Base-by-base conservation (phyloP, 2,888 invertebrate genomes). In the Mesochorus sp. region DNA sequence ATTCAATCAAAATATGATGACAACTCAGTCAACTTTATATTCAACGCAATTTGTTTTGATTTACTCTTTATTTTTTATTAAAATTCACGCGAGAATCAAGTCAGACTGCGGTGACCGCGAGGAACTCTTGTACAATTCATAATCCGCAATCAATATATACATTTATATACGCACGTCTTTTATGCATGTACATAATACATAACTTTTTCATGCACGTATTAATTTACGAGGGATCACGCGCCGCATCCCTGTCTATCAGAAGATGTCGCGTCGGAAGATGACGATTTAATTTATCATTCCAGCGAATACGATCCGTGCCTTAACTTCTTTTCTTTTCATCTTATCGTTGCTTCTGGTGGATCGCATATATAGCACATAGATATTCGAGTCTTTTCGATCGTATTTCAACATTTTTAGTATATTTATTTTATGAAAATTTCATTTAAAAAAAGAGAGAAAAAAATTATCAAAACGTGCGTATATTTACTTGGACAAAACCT, bases 211-310 rank as follows among this genome's bases (percentile, higher is more conserved):
- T 75, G 31, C 26, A 14, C 31, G 17, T 55, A 55, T 75, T 51
- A 24, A 74, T 31, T 55, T 47, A 37, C 49, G 42, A 66, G 44
- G 47, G 47, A 49, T 47, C 57, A 31, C 49, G 31, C 62, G 39
- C 21, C 17, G 21, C 34, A 26, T 42, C 17, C 24, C 42, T 0
- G 3, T 34, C 17, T 26, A 34, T 51, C 66, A 8, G 47, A 10
- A 17, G 47, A 62, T 72, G 37, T 42, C 6, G 44, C 17, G 24
- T 47, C 34, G 34, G 21, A 12, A 12, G 49, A 47, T 14, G 42
- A 34, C 10, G 39, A 49, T 68, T 64, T 28, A 14, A 64, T 55
- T 70, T 62, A 37, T 61, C 49, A 57, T 49, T 47, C 12, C 39
- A 8, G 39, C 19, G 17, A 61, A 39, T 34, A 34, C 39, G 49